phyloP scores from a whole-genome alignment of 2,797 vertebrate species.

The Triplophysa bombifrons region DNA sequence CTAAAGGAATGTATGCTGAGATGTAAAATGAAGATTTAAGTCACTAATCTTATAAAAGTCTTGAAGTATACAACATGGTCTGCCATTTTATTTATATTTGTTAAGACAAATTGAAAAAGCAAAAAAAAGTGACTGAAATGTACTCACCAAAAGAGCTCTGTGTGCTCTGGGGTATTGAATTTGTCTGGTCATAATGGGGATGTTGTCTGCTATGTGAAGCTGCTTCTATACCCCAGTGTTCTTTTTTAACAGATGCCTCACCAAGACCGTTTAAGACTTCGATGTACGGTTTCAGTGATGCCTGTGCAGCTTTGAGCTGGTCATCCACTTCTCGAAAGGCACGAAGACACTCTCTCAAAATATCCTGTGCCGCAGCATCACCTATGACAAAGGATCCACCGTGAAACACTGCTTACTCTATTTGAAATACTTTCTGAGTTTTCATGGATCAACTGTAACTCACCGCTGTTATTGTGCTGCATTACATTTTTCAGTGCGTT shows the following conservation, averaged over 20 bases:
- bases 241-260: not conserved
- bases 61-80: too few species aligned
- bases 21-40: too few species aligned
- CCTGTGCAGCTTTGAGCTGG: slow-evolving; percentile 33
- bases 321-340: slow-evolving; percentile 42
- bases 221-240: not conserved
- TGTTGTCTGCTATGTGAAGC: not conserved
- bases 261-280: slow-evolving; percentile 30
- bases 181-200: not conserved
- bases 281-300: slow-evolving; percentile 32
- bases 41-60: too few species aligned
- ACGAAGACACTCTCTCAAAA: slow-evolving; percentile 28
- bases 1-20: too few species aligned
- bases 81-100: too few species aligned
- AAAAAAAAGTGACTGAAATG: not conserved
- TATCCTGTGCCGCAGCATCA: slow-evolving; percentile 16
- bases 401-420: not conserved
- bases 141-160: not conserved
- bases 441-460: slow-evolving; percentile 12
- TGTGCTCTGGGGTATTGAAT: not conserved
- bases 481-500: slow-evolving; percentile 27
- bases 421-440: not conserved
- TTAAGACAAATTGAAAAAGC: too few species aligned
- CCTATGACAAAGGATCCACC: not conserved
- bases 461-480: slow-evolving; percentile 17